A percentile compares a stretch with the other conserved stretches of the same genome.
These are phyloP conservation scores for Siphamia tubifer DNA, from an alignment of 2,113 vertebrate genomes.

Conservation along the genomic window DNA sequence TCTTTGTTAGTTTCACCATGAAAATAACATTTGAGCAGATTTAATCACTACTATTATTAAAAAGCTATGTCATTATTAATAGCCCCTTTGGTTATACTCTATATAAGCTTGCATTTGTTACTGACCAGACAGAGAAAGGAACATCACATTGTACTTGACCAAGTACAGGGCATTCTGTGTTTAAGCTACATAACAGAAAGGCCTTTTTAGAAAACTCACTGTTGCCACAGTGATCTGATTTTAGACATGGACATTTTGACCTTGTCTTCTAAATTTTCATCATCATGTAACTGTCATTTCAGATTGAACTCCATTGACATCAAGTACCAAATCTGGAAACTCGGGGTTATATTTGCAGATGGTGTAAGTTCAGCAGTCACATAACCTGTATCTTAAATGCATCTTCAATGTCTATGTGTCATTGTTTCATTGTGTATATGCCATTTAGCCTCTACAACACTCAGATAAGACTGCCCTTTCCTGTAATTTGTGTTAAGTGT, in stretches of 20 bases:
- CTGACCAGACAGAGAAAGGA: slow-evolving; percentile 10
- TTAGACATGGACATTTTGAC: slow-evolving; percentile 32
- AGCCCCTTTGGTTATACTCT: neutral
- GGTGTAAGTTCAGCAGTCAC: slow-evolving; percentile 85
- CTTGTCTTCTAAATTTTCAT: neutral
- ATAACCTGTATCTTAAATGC: too few relatives aligned
- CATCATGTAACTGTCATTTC: slow-evolving; percentile 36
- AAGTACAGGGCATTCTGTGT: slow-evolving; percentile 54
- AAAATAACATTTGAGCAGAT: neutral
- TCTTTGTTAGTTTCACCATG: neutral
- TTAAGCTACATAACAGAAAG: neutral
- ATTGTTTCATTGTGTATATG: neutral
- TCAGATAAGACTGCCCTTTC: slow-evolving; percentile 2
- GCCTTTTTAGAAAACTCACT: slow-evolving; percentile 9
- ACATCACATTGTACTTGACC: slow-evolving; percentile 39
- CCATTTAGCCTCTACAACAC: neutral
- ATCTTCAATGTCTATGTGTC: too few relatives aligned
- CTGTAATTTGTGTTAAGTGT: slow-evolving; percentile 1
- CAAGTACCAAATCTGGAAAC: slow-evolving; percentile 97
- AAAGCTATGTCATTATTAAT: neutral
- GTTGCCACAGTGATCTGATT: slow-evolving; percentile 21
- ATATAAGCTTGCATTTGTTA: neutral
- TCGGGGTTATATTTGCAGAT: slow-evolving; percentile 95
- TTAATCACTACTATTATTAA: neutral
- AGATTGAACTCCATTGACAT: slow-evolving; percentile 89